phyloP scores from a whole-genome alignment of 2,888 invertebrate genomes.

The Tuta absoluta region DNA sequence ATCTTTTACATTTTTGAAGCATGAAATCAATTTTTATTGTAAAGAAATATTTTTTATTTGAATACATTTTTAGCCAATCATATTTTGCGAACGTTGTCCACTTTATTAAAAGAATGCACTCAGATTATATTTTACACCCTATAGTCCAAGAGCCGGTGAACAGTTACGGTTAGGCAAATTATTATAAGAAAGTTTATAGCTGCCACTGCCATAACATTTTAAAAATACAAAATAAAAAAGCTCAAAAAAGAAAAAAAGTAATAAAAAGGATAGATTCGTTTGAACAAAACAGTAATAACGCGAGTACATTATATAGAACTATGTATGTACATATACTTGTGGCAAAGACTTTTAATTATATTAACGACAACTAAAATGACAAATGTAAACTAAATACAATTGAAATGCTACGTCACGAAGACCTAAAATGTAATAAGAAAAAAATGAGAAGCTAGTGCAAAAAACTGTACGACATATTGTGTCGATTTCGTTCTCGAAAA shows the following conservation, averaged over 20 bases:
- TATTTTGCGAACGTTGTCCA: background rate
- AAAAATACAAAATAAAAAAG: background rate
- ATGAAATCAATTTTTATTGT: too few relatives aligned
- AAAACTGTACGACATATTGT: background rate
- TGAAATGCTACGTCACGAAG: slow-evolving; percentile 58
- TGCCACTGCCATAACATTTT: slow-evolving; percentile 12
- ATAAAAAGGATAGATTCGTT: slow-evolving; percentile 41
- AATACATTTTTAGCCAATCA: too few relatives aligned
- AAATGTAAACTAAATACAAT: slow-evolving; percentile 49
- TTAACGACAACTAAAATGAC: slow-evolving; percentile 49
- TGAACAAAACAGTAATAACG: slow-evolving; percentile 55
- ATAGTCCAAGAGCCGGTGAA: slow-evolving; percentile 12
- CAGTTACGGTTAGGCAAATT: background rate
- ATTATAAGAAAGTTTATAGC: slow-evolving; percentile 1
- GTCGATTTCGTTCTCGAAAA: background rate
- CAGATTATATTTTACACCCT: background rate
- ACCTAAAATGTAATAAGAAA: slow-evolving; percentile 26
- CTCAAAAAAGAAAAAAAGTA: background rate
- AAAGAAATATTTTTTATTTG: too few relatives aligned
- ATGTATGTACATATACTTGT: slow-evolving; percentile 44
- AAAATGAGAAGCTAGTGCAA: slow-evolving; percentile 4
- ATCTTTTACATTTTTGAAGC: too few relatives aligned
- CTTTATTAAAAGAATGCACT: background rate
- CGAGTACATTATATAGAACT: slow-evolving; percentile 46
- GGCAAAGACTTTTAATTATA: slow-evolving; percentile 57